A percentile compares a stretch with the other conserved stretches of the same genome.
Conservation (phyloP, 92 coral and sea anemone species). For the Palythoa grandis region DNA sequence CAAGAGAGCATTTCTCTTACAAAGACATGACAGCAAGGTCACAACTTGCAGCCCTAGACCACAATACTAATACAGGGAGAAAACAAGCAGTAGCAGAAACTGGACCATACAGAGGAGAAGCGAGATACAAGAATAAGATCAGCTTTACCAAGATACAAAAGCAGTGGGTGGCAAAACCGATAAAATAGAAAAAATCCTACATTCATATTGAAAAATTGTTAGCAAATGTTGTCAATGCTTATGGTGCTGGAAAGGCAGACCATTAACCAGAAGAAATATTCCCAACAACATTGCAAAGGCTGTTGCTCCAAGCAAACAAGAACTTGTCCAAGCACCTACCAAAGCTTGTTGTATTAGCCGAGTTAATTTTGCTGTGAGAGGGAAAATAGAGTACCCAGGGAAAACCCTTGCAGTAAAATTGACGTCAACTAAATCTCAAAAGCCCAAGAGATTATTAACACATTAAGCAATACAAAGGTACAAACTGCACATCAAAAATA, state of each 20-base stretch:
- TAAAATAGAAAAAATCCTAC: not conserved
- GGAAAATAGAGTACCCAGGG: not conserved
- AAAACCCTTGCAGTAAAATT: not conserved
- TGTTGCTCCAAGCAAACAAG: conserved; percentile 43
- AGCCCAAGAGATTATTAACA: too few relatives aligned
- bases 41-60: conserved; percentile 1
- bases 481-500: too few relatives aligned
- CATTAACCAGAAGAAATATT: conserved; percentile 34
- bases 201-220: conserved; percentile 23
- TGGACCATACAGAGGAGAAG: not conserved
- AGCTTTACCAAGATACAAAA: conserved; percentile 11
- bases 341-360: not conserved
- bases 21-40: not conserved
- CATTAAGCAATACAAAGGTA: too few relatives aligned
- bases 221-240: conserved; percentile 44
- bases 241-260: conserved; percentile 36
- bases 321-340: conserved; percentile 24
- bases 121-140: not conserved
- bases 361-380: not conserved
- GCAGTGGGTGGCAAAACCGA: conserved; percentile 3
- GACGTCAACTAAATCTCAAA: too few relatives aligned
- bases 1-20: not conserved
- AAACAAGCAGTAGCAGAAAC: conserved; percentile 4
- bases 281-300: conserved; percentile 48
- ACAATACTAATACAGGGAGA: not conserved